Base-by-base conservation (phyloP, 2,797 vertebrate species). In the Paedocypris micromegethes region DNA sequence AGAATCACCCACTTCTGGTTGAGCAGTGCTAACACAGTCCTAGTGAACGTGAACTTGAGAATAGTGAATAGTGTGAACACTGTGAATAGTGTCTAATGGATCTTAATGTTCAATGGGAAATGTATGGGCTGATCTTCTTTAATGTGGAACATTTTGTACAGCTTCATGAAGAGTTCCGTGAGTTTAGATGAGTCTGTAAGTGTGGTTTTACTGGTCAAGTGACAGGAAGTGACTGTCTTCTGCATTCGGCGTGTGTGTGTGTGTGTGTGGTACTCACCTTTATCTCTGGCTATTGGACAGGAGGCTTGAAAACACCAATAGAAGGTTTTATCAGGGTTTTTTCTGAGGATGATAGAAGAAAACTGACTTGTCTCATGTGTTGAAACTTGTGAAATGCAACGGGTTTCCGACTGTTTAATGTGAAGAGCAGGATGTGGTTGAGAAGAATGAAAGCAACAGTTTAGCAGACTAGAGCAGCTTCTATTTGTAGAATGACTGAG, bases 241-340 rank as follows among this genome's bases (percentile, higher is more conserved):
- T 43, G 5, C 7, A 52, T 52, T 2, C 7, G 6, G 43, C 40
- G 23, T 64, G 44, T 50, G 50, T 52, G 61, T 50, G 59, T 9
- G 2, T 46, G 48, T 8, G 5, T 55, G 23, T 41, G 6, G 6
- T 68, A 78, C 90, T 89, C 71, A 95, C 93, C 93, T 80, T 89
- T 88, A 76, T 94, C 88, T 78, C 78, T 82, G 78, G 90, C 83
- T 8, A 87, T 77, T 0, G 93, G 92, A 50, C 85, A 86, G 8
- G 87, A 83, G 4, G 89, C 91, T 81, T 94, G 91, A 53, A 95
- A 93, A 82, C 92, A 94, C 85, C 91, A 91, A 74, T 92, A 87
- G 84, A 95, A 95, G 3, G 89, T 83, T 50, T 75, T 84, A 41
- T 90, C 87, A 43, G 92, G 86, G 70, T 86, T 89, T 86, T 84